These are phyloP conservation scores for Andrena trimmerana DNA, from an alignment of 2,888 invertebrate species.

Conservation along the genomic window DNA sequence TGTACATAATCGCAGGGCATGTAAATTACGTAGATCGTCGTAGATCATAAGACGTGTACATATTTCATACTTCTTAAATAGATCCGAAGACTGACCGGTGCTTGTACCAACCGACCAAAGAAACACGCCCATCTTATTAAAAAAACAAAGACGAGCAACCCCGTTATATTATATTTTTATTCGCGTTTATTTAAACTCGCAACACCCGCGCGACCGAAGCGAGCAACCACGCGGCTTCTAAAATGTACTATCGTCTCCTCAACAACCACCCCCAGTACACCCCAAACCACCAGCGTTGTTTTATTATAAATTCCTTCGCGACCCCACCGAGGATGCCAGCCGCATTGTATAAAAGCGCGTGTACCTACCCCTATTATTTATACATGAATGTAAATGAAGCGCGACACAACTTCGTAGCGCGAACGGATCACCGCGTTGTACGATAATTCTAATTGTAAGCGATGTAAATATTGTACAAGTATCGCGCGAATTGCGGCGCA, in stretches of 20 bases:
- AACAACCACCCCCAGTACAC: conserved; percentile 18
- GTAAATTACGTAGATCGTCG: conserved; percentile 60
- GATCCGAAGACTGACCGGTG: conserved; percentile 84
- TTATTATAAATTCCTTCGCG: conserved; percentile 46
- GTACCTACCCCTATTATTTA: conserved; percentile 71
- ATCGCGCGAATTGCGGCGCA: conserved; percentile 69
- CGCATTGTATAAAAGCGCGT: conserved; percentile 61
- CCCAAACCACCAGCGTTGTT: conserved; percentile 42
- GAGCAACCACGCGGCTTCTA: conserved; percentile 13
- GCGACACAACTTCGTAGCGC: conserved; percentile 49
- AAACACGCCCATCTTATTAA: conserved; percentile 68
- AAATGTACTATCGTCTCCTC: conserved; percentile 20
- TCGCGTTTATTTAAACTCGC: conserved; percentile 57
- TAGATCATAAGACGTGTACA: conserved; percentile 65
- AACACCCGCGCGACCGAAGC: background rate
- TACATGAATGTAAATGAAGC: conserved; percentile 77
- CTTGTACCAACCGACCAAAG: conserved; percentile 84
- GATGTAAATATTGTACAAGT: conserved; percentile 82
- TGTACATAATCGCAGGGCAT: conserved; percentile 72
- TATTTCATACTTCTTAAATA: conserved; percentile 75
- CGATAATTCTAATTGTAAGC: conserved; percentile 61
- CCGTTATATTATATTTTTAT: conserved; percentile 65
- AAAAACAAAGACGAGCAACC: conserved; percentile 22
- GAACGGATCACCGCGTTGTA: conserved; percentile 54
- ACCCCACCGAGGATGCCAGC: conserved; percentile 27